Base-by-base conservation (phyloP, 2,797 vertebrate genomes). In the Sitta carolinensis region DNA sequence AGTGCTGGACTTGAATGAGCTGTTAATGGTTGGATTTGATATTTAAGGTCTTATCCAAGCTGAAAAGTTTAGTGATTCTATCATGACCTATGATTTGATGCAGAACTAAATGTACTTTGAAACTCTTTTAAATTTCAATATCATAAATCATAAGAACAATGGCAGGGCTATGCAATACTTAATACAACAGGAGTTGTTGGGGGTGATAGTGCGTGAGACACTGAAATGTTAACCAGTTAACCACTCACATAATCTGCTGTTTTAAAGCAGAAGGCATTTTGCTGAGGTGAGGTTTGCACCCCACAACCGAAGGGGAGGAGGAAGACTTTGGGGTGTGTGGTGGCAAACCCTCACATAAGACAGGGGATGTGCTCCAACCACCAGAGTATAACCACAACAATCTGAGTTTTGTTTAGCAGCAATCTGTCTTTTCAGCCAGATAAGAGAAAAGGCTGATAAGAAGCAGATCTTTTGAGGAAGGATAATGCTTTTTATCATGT, bases 221-320 rank as follows among this genome's bases (percentile, higher is more conserved):
- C 29, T 27, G 48, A 73, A 72, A 47, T n/a, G 11, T 47, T 40
- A 2, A n/a, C n/a, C 23, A 17, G 15, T 13, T 19, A 63, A 40
- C 3, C 2, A 29, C 11, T 52, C 50, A n/a, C 18, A 7, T 13
- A 38, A 45, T 52, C 22, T 27, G 23, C 18, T 27, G 2, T 16
- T 54, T 62, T 17, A 54, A 45, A 38, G 22, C 14, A 38, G 11
- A 9, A 82, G 48, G 18, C 27, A 27, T 10, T 52, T 45, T 32
- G 14, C 48, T 70, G 67, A 54, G 27, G 18, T 62, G 58, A 40
- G 8, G 16, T 72, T 75, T 51, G 12, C 22, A 45, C 3, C 6
- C 19, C 8, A 13, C 5, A 57, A 2, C 13, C 0, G 0, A 43
- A 55, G 16, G 5, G 12, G 15, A 48, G 17, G 30, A 77, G 21